A percentile compares a stretch with the other conserved stretches of the same genome.
Evolutionary conservation across 92 coral and sea anemone genomes (phyloP).

Genomic region (Muricea muricata): DNA sequence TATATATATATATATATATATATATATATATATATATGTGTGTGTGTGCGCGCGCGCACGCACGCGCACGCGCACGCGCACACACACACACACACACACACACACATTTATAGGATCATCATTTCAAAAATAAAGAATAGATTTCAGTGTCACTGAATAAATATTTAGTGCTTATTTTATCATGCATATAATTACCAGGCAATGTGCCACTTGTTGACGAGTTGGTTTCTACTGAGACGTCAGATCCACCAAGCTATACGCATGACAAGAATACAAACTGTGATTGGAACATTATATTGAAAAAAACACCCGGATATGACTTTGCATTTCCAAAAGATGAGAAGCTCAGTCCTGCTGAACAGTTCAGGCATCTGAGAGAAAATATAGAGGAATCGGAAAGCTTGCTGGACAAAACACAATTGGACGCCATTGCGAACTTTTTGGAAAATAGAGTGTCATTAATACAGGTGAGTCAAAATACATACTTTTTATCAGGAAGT

Average conservation of each 20-base stretch:
- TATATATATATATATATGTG: too few relatives aligned
- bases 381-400: slow-evolving; percentile 16
- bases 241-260: slow-evolving; percentile 45
- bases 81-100: too few relatives aligned
- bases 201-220: slow-evolving; percentile 16
- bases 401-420: slow-evolving; percentile 72
- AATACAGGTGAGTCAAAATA: slow-evolving; percentile 66
- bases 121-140: too few relatives aligned
- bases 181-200: neutral
- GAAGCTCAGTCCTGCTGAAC: slow-evolving; percentile 22
- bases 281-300: slow-evolving; percentile 74
- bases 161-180: neutral
- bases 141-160: too few relatives aligned
- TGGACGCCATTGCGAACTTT: slow-evolving; percentile 71
- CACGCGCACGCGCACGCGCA: too few relatives aligned
- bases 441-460: slow-evolving; percentile 66
- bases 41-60: too few relatives aligned
- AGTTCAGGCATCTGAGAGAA: slow-evolving; percentile 43
- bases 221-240: neutral
- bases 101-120: too few relatives aligned
- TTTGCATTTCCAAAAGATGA: neutral
- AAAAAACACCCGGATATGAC: neutral
- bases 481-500: neutral
- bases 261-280: slow-evolving; percentile 52
- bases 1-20: too few relatives aligned